Percentiles rank a stretch among this genome's conserved stretches.
These are phyloP conservation scores for Ennomos fuscantarius DNA, from an alignment of 2,888 invertebrate species.

Conservation along the genomic window DNA sequence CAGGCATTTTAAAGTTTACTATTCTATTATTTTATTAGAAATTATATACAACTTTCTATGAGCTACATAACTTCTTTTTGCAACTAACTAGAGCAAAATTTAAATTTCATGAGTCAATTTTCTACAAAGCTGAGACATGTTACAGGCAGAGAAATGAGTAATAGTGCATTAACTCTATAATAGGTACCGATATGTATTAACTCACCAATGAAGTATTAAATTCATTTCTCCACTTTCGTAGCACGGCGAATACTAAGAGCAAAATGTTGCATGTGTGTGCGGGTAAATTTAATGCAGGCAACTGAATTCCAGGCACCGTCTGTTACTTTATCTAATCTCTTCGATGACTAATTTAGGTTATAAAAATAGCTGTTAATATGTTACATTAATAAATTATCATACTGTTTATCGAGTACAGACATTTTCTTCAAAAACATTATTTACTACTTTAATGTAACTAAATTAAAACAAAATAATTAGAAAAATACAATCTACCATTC, in stretches of 20 bases:
- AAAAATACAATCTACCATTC: conserved; percentile 44
- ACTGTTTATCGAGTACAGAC: conserved; percentile 35
- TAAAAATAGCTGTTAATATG: conserved; percentile 64
- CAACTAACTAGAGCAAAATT: conserved; percentile 4
- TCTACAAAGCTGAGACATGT: background rate
- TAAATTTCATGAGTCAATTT: conserved; percentile 7
- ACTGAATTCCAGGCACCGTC: conserved; percentile 58
- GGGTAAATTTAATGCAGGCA: conserved; percentile 36
- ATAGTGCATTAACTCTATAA: too few relatives aligned
- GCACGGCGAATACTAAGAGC: conserved; percentile 27
- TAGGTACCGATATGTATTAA: conserved; percentile 1
- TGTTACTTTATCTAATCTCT: conserved; percentile 61
- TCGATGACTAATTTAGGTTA: conserved; percentile 72
- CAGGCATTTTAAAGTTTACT: background rate
- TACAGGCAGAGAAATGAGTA: too few relatives aligned
- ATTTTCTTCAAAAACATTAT: conserved; percentile 38
- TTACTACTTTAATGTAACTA: conserved; percentile 43
- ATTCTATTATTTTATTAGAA: background rate
- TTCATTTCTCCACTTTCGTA: conserved; percentile 27
- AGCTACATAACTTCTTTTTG: background rate
- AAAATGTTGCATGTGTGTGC: conserved; percentile 34
- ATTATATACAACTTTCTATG: conserved; percentile 8
- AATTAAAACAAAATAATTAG: conserved; percentile 50
- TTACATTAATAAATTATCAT: conserved; percentile 34
- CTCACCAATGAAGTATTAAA: conserved; percentile 34